These are phyloP conservation scores for Acleris laterana DNA, from an alignment of 2,888 invertebrate species.

Conservation along the genomic window DNA sequence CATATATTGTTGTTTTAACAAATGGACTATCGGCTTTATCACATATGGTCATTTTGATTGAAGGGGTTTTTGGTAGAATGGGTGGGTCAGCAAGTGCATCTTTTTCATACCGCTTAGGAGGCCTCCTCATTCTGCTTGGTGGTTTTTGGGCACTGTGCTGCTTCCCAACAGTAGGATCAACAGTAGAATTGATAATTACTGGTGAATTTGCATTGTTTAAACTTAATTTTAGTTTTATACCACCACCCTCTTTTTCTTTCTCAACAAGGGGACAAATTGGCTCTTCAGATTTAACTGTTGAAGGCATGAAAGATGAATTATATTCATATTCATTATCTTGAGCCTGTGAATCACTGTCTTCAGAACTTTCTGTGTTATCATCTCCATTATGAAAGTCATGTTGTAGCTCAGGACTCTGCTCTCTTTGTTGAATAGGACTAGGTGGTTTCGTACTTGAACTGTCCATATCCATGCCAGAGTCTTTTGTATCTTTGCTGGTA, in stretches of 20 bases:
- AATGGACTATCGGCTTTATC: constrained; percentile 79
- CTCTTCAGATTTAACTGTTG: constrained; percentile 51
- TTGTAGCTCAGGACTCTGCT: constrained; percentile 47
- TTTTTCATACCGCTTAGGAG: constrained; percentile 76
- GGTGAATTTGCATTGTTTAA: constrained; percentile 79
- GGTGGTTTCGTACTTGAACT: constrained; percentile 54
- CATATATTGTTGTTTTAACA: constrained; percentile 76
- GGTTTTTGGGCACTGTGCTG: constrained; percentile 69
- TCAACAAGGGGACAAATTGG: constrained; percentile 50
- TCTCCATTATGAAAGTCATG: constrained; percentile 64
- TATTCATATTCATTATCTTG: constrained; percentile 53
- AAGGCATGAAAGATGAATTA: constrained; percentile 45
- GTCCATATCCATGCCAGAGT: constrained; percentile 62
- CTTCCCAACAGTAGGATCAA: constrained; percentile 72
- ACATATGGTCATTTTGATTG: constrained; percentile 81
- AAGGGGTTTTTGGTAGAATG: constrained; percentile 60
- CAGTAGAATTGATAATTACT: constrained; percentile 79
- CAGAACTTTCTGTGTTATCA: constrained; percentile 65
- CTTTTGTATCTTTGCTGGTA: constrained; percentile 55
- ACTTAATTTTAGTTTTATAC: constrained; percentile 77
- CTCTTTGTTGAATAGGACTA: constrained; percentile 53
- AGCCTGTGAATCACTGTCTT: constrained; percentile 65
- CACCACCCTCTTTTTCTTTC: constrained; percentile 72
- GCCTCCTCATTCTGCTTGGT: constrained; percentile 67
- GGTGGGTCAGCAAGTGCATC: constrained; percentile 49